These are phyloP conservation scores for Diploptera punctata DNA, from an alignment of 2,888 invertebrate species.

Conservation along the genomic window DNA sequence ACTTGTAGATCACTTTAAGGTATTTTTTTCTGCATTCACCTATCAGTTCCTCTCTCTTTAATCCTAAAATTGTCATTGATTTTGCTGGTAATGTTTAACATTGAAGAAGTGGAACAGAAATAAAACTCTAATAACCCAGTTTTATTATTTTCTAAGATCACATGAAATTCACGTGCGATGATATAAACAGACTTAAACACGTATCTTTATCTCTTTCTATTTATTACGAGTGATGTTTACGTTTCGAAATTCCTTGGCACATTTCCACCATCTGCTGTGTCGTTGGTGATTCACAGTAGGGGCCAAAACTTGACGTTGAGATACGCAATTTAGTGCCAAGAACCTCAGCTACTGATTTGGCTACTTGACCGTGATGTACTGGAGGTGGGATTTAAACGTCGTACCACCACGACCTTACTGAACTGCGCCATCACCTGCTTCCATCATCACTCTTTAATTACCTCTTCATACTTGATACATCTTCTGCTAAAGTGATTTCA, in stretches of 20 bases:
- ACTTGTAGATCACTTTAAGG: too few species aligned
- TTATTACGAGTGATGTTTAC: conserved; percentile 11
- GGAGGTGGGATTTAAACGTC: background rate
- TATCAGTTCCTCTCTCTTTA: too few species aligned
- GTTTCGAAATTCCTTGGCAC: conserved; percentile 4
- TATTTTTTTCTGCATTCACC: too few species aligned
- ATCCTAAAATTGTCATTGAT: too few species aligned
- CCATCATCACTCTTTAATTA: too few species aligned
- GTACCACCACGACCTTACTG: background rate
- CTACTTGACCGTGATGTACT: conserved; percentile 1
- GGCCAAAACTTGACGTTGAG: conserved; percentile 9
- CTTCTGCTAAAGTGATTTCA: too few species aligned
- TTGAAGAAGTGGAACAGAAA: background rate
- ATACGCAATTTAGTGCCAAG: conserved; percentile 5
- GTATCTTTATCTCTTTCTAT: background rate
- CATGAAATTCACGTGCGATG: background rate
- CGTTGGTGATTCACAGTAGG: conserved; percentile 1
- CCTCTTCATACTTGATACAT: too few species aligned
- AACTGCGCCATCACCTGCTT: too few species aligned
- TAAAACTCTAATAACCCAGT: background rate
- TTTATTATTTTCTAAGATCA: background rate
- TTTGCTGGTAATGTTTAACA: background rate
- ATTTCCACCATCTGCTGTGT: background rate
- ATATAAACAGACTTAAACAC: background rate
- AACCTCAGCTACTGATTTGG: conserved; percentile 16